Evolutionary conservation across 2,888 invertebrate species (phyloP).

Genomic region (Anarsia innoxiella): DNA sequence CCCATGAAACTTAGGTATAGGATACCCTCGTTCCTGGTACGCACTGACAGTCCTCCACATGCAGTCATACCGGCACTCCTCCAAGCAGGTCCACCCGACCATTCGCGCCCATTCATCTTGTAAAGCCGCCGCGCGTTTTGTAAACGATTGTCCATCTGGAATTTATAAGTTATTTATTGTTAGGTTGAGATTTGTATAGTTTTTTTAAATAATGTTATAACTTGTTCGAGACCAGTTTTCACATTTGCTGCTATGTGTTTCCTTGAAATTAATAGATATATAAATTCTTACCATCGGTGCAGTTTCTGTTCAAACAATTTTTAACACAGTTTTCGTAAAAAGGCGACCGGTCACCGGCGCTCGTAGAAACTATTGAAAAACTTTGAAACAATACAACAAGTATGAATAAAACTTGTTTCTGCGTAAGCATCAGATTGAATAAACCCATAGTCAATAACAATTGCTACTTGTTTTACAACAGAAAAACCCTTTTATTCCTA

Average conservation of each 20-base stretch:
- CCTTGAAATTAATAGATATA: too few species aligned
- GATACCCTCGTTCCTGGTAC: conserved; percentile 79
- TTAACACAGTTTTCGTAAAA: conserved; percentile 72
- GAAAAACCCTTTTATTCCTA: too few species aligned
- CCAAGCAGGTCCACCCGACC: conserved; percentile 86
- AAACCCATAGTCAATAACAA: too few species aligned
- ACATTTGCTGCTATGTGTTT: too few species aligned
- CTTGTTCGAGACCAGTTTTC: too few species aligned
- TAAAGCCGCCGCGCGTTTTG: too few species aligned
- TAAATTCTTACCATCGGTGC: conserved; percentile 71
- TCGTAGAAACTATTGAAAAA: conserved; percentile 22
- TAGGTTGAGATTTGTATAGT: too few species aligned
- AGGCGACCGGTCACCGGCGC: conserved; percentile 72
- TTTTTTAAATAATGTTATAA: too few species aligned
- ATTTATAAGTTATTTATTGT: too few species aligned
- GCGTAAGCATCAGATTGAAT: too few species aligned
- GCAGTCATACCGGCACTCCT: conserved; percentile 92
- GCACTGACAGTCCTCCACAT: conserved; percentile 95
- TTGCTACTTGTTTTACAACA: too few species aligned
- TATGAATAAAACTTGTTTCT: background rate
- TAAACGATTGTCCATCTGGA: too few species aligned
- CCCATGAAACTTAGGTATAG: conserved; percentile 95
- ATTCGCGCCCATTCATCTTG: conserved; percentile 45
- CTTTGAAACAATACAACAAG: conserved; percentile 10
- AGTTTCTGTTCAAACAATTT: conserved; percentile 59